Evolutionary conservation across 2,888 invertebrate species (phyloP), one percentile per base, ranked within the genome.

Genomic region (Tanytarsus gracilentus): DNA sequence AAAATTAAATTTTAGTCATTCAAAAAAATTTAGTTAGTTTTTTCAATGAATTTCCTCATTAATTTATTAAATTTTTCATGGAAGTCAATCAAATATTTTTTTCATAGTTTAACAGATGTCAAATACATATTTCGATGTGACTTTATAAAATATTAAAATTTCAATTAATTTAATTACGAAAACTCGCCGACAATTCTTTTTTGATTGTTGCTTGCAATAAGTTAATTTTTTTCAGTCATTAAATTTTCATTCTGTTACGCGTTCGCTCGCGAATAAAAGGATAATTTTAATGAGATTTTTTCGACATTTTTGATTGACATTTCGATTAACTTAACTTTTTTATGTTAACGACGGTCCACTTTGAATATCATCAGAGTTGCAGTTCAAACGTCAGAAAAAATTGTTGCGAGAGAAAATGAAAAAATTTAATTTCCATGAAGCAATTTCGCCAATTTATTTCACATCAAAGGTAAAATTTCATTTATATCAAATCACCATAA

Each of bases 361-460:
- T 23, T 21, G 9, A 26, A 3, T 26, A n/a, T 39, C 4, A n/a
- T n/a, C 39, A n/a, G n/a, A n/a, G n/a, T n/a, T n/a, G n/a, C n/a
- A n/a, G n/a, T n/a, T n/a, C n/a, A n/a, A n/a, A n/a, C n/a, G n/a
- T n/a, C n/a, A n/a, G n/a, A n/a, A n/a, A n/a, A n/a, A n/a, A n/a
- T n/a, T n/a, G n/a, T n/a, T n/a, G n/a, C n/a, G n/a, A n/a, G n/a
- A 7, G 39, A 55, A 55, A 36, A 23, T 55, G 16, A 39, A 55
- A 5, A 11, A 6, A 23, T 55, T 55, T 11, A 36, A n/a, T n/a
- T 50, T 60, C 23, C 8, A n/a, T 11, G 25, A 50, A 16, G 48
- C 60, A 8, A 36, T 40, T 25, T 30, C 60, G 5, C 60, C 60
- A 5, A 60, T 60, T 50, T 60, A 60, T 50, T 50, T 60, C 9